Conservation (phyloP, 2,888 invertebrate genomes). For the Pollenia griseotomentosa region DNA sequence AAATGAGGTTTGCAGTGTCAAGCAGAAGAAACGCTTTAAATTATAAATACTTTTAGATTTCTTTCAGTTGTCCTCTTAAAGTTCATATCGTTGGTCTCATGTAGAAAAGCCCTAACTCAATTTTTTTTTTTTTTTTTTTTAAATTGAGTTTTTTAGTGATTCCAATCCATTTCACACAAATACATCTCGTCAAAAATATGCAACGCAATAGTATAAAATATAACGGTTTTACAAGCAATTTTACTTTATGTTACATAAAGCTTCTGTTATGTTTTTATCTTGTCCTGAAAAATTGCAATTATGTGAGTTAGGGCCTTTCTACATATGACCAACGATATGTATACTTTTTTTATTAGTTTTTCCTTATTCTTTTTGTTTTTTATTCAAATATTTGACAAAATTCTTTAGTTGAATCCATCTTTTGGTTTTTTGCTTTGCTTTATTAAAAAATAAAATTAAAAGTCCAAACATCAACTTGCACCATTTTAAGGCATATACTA, state of each 20-base stretch:
- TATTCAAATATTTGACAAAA: background rate
- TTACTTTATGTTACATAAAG: too few species aligned
- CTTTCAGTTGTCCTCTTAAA: background rate
- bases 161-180: too few species aligned
- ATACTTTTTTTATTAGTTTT: constrained; percentile 7
- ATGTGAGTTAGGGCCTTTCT: background rate
- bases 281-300: too few species aligned
- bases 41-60: constrained; percentile 6
- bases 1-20: background rate
- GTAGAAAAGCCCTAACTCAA: too few species aligned
- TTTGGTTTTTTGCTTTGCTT: constrained; percentile 9
- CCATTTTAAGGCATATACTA: background rate
- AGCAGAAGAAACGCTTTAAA: background rate
- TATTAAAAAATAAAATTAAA: background rate
- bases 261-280: too few species aligned
- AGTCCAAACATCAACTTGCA: background rate
- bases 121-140: too few species aligned
- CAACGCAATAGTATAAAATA: too few species aligned
- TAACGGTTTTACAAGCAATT: too few species aligned
- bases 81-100: too few species aligned
- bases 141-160: too few species aligned
- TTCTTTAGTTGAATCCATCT: constrained; percentile 12
- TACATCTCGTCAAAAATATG: too few species aligned
- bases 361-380: background rate
- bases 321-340: background rate